Percentiles rank a stretch among this genome's conserved stretches.
Conservation (phyloP, 2,888 invertebrate genomes). For the Digitonthophagus gazella region DNA sequence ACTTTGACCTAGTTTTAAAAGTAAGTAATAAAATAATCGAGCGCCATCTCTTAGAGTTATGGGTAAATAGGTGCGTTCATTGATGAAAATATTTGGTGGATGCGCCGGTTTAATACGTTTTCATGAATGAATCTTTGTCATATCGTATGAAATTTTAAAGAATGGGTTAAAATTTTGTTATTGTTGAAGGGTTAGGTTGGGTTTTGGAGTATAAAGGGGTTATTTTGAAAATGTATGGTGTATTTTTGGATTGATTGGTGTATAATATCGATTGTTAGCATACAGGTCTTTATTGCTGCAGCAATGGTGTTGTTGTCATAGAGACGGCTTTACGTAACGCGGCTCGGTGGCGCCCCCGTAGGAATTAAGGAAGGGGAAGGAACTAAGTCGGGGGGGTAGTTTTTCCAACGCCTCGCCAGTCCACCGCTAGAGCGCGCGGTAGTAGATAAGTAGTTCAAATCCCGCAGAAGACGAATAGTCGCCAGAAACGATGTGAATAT, state of each 20-base stretch:
- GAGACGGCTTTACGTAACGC: slow-evolving; percentile 47
- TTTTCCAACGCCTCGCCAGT: slow-evolving; percentile 8
- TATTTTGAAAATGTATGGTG: too few relatives aligned
- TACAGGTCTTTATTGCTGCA: slow-evolving; percentile 30
- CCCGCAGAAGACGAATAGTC: slow-evolving; percentile 17
- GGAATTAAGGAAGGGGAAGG: not conserved
- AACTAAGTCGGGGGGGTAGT: not conserved
- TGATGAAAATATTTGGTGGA: not conserved
- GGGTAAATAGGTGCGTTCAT: not conserved
- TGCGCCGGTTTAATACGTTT: not conserved
- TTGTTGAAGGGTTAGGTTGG: too few relatives aligned
- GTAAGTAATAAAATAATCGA: not conserved
- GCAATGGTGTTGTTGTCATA: slow-evolving; percentile 43
- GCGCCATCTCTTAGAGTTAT: not conserved
- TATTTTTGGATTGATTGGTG: too few relatives aligned
- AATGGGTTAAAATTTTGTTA: too few relatives aligned
- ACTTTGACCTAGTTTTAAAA: too few relatives aligned
- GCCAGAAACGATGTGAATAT: not conserved
- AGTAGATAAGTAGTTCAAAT: slow-evolving; percentile 21
- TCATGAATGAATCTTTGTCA: not conserved
- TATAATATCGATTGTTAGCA: not conserved
- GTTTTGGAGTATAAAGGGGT: too few relatives aligned
- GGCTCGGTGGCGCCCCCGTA: not conserved
- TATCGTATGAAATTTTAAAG: too few relatives aligned
- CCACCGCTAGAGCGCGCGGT: slow-evolving; percentile 25